phyloP scores from a whole-genome alignment of 2,113 vertebrate genomes.

The Abramis brama region DNA sequence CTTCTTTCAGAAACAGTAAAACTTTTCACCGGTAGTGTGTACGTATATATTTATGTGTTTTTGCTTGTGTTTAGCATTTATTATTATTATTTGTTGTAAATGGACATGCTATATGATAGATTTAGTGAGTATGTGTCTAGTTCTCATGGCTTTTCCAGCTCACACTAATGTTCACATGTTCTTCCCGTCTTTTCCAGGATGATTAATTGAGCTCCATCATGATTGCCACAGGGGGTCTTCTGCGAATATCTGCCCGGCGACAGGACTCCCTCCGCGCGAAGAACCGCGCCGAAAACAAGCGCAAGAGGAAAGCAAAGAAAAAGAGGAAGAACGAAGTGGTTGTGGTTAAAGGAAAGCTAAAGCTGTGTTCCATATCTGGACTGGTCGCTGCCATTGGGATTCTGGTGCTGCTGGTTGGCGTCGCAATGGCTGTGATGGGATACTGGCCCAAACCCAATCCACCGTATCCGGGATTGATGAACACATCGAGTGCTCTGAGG shows the following conservation, averaged over 20 bases:
- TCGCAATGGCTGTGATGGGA: constrained; percentile 88
- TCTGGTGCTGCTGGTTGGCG: constrained; percentile 87
- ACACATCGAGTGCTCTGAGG: constrained; percentile 41
- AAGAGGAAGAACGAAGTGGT: constrained; percentile 92
- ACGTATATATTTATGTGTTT: too few relatives aligned
- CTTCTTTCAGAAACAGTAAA: too few relatives aligned
- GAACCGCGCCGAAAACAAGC: constrained; percentile 78
- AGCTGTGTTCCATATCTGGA: constrained; percentile 88
- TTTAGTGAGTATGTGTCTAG: background rate
- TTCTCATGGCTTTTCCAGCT: background rate
- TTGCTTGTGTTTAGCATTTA: too few relatives aligned
- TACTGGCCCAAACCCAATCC: constrained; percentile 88
- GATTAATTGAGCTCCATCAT: constrained; percentile 75
- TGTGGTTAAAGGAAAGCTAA: constrained; percentile 93
- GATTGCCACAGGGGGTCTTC: constrained; percentile 96
- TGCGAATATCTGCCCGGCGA: constrained; percentile 91
- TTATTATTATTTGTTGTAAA: too few relatives aligned
- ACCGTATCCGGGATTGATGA: constrained; percentile 66
- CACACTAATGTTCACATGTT: constrained; percentile 16
- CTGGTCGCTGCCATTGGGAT: constrained; percentile 88
- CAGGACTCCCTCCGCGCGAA: constrained; percentile 87
- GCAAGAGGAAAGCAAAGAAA: constrained; percentile 85
- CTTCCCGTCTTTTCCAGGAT: constrained; percentile 57
- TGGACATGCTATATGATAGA: background rate
- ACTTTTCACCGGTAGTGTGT: too few relatives aligned